A percentile compares a stretch with the other conserved stretches of the same genome.
These are phyloP conservation scores for Polymixis lichenea DNA, from an alignment of 2,888 invertebrate species.

Conservation along the genomic window DNA sequence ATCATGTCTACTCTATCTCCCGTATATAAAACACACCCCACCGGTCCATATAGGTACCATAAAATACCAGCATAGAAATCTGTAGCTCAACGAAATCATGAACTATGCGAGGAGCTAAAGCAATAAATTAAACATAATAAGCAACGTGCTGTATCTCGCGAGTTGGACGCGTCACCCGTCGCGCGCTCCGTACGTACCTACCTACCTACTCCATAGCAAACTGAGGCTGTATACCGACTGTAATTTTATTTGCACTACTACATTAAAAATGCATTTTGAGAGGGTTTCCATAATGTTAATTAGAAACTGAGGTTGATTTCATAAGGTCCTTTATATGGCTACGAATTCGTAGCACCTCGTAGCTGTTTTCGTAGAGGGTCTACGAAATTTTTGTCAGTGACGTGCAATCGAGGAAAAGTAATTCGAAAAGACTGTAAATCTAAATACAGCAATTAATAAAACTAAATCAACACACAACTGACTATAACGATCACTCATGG, in stretches of 20 bases:
- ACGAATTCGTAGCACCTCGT: conserved; percentile 42
- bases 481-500: conserved; percentile 12
- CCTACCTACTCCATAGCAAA: conserved; percentile 19
- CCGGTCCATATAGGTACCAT: not conserved
- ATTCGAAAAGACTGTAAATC: not conserved
- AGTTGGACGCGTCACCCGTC: conserved; percentile 43
- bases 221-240: conserved; percentile 41
- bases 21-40: not conserved
- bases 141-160: conserved; percentile 63
- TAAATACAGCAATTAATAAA: not conserved
- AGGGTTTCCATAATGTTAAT: conserved; percentile 3
- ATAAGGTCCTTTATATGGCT: conserved; percentile 1
- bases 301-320: conserved; percentile 8
- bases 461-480: not conserved
- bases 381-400: conserved; percentile 21
- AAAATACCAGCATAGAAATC: conserved; percentile 7
- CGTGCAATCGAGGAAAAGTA: not conserved
- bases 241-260: conserved; percentile 53
- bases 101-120: conserved; percentile 33
- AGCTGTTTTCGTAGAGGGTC: conserved; percentile 45
- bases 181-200: conserved; percentile 6
- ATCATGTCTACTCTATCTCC: not conserved
- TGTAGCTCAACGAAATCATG: conserved; percentile 18
- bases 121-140: conserved; percentile 62
- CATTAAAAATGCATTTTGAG: conserved; percentile 34